Evolutionary conservation across 2,888 invertebrate species (phyloP), one percentile per base, ranked within the genome.

Genomic region (Cerastis rubricosa): DNA sequence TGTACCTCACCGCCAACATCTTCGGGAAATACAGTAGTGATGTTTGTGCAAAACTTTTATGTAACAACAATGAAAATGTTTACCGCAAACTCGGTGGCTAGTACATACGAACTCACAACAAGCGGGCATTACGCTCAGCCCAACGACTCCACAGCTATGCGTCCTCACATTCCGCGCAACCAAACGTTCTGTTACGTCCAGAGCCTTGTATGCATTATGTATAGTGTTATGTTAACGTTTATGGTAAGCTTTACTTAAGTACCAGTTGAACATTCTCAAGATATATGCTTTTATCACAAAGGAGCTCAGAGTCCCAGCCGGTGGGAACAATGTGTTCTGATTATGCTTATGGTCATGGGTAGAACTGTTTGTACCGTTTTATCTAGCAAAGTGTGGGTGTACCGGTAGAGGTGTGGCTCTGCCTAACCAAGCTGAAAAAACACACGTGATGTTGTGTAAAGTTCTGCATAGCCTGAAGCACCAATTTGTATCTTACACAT

Each of bases 121-220:
- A 64, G 57, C 71, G 72, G 47, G 64, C 80, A 25, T 45, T 57
- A 49, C 29, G 43, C 35, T 43, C 57, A 17, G 47, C 64, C 17
- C 64, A 57, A 71, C 72, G 43, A 51, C 43, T 49, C 80, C 80
- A 8, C 77, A 79, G 64, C 64, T 29, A 71, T 71, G 80, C n/a
- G 72, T 35, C 43, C 64, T 71, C 72, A 71, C 80, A 78, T 78
- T 78, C 49, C 80, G 49, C 49, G 35, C 64, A 17, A 71, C 70
- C 77, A 65, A 65, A 43, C 43, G 43, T 14, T 59, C 57, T 59
- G 40, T 64, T 17, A 43, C 47, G 19, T 25, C 54, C 54, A 14
- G 19, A 6, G 47, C 19, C 49, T 45, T 35, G 43, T 57, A 49
- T 3, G n/a, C 9, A 47, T n/a, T 43, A 49, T 57, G 17, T 49